A percentile compares a stretch with the other conserved stretches of the same genome.
phyloP scores from a whole-genome alignment of 2,888 invertebrate species.

The Rapana venosa region DNA sequence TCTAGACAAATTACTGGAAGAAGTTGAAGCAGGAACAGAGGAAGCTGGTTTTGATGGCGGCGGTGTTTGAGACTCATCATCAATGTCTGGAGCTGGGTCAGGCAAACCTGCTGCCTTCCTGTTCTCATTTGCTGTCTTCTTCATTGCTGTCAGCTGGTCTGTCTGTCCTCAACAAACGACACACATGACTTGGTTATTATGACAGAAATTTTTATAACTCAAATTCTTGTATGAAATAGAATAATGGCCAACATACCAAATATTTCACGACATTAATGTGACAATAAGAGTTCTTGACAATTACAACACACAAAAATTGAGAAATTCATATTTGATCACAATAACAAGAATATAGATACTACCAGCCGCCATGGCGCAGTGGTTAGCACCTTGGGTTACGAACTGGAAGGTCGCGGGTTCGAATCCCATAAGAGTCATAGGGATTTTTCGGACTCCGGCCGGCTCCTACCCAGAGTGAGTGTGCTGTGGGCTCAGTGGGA shows the following conservation, averaged over 20 bases:
- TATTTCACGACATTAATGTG: neutral
- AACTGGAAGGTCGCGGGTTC: no score
- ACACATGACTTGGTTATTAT: neutral
- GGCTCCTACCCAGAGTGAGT: no score
- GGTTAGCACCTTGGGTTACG: no score
- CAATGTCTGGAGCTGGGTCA: neutral
- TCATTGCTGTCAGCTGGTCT: constrained; percentile 42
- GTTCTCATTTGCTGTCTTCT: constrained; percentile 23
- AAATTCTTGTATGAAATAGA: neutral
- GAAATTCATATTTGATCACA: neutral
- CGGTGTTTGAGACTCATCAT: neutral
- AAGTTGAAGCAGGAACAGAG: neutral
- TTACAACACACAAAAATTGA: neutral
- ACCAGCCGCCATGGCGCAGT: no score
- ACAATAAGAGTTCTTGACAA: neutral
- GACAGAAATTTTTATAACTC: neutral
- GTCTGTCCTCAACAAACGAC: constrained; percentile 5
- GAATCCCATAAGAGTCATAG: no score
- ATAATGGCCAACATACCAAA: neutral
- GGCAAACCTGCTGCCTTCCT: neutral
- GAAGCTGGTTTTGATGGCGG: neutral
- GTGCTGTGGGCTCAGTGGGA: no score
- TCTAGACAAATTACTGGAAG: neutral
- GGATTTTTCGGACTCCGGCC: no score
- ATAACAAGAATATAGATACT: neutral